Base-by-base conservation (phyloP, 2,797 vertebrate genomes). In the Siniperca scherzeri region DNA sequence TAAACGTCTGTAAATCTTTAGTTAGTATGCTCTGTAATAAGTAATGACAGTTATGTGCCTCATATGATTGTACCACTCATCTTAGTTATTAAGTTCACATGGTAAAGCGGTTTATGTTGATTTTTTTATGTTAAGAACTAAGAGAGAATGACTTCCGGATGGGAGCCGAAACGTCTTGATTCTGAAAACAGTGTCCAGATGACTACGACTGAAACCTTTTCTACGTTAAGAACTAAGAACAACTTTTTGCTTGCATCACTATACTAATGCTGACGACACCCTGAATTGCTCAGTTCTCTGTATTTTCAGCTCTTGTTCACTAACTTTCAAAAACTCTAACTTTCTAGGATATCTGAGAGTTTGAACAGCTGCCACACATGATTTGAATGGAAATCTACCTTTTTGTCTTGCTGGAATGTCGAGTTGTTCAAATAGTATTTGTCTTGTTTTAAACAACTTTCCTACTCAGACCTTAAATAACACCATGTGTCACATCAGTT, bases 381-480 rank as follows among this genome's bases (percentile, higher is more conserved):
- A 78, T 53, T 57, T 36, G 1, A 60, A 61, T 38, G 13, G 17
- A 66, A 17, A 22, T 67, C 44, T 25, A 10, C 57, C 3, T 25
- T 57, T 27, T 38, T 77, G 19, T 81, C 56, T 27, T 68, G n/a
- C 16, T 64, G 38, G 16, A 62, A 67, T 82, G 57, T 77, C 19
- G 16, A 75, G 16, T 53, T 16, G 11, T 33, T 70, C 33, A 44
- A 73, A 71, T 11, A 72, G 1, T 30, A 27, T 55, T 72, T 66
- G 33, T 57, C 21, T 80, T 65, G 13, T 62, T 69, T 80, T 74
- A 25, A 42, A 12, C 14, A 67, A 17, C 33, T 84, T 79, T 33
- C 72, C 25, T 69, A 14, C 21, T 57, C 25, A n/a, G 22, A 68
- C 10, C 19, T 33, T 50, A 70, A 25, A 57, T 33, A 65, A 46